Conservation (phyloP, 2,888 invertebrate species). For the Dromius quadrimaculatus region DNA sequence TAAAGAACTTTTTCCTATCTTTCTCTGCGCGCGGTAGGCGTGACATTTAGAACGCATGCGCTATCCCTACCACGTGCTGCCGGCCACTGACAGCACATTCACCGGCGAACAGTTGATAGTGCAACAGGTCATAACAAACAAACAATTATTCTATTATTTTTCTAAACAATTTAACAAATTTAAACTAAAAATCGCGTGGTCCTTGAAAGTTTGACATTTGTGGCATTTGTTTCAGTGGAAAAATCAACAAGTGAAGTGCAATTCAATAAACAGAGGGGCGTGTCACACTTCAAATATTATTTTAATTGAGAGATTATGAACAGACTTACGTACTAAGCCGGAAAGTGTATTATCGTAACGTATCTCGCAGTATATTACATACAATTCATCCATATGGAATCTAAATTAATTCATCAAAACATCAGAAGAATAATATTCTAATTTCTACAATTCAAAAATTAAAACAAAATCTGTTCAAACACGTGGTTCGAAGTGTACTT, state of each 20-base stretch:
- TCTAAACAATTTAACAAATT: not conserved
- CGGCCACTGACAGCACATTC: slow-evolving; percentile 25
- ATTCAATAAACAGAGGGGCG: slow-evolving; percentile 39
- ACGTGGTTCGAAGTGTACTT: slow-evolving; percentile 30
- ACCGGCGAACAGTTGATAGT: slow-evolving; percentile 28
- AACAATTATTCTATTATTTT: too few relatives aligned
- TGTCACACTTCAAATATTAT: slow-evolving; percentile 7
- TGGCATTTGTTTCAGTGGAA: not conserved
- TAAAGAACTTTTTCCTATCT: too few relatives aligned
- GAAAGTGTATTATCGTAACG: slow-evolving; percentile 1
- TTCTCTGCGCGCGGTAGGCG: slow-evolving; percentile 6
- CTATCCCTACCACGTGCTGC: slow-evolving; percentile 18
- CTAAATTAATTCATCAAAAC: too few relatives aligned
- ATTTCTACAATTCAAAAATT: too few relatives aligned
- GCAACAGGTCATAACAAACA: slow-evolving; percentile 41
- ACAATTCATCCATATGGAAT: slow-evolving; percentile 39
- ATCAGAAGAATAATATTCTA: too few relatives aligned
- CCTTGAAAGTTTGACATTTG: too few relatives aligned
- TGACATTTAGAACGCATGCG: not conserved
- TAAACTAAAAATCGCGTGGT: not conserved
- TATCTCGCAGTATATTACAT: slow-evolving; percentile 28
- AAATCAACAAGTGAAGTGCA: not conserved
- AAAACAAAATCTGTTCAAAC: too few relatives aligned
- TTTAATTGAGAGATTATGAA: not conserved
- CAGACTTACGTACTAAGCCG: slow-evolving; percentile 13